Evolutionary conservation across 2,797 vertebrate genomes (phyloP).

Genomic region (Delichon dasypus): DNA sequence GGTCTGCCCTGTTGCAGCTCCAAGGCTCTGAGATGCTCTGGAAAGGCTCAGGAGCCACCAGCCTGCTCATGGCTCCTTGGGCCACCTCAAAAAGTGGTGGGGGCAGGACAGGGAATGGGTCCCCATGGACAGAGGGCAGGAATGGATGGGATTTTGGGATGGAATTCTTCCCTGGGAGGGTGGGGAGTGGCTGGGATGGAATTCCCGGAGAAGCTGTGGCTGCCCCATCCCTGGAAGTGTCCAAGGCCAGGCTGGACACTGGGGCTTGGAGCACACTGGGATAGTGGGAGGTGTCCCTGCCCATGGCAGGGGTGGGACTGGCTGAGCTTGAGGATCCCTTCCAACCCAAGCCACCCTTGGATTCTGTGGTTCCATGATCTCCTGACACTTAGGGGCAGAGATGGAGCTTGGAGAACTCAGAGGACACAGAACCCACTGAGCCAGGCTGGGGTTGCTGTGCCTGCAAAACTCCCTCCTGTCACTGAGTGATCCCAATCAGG

Average conservation of each 20-base stretch:
- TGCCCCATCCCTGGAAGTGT: neutral
- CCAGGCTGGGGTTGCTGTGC: neutral
- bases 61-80: neutral
- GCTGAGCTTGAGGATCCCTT: neutral
- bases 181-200: neutral
- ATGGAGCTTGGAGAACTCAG: accelerated
- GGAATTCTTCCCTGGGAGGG: neutral
- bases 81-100: neutral
- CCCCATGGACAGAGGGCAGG: neutral
- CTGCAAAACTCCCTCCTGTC: constrained; percentile 16
- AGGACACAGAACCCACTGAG: neutral
- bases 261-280: neutral
- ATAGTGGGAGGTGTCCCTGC: neutral
- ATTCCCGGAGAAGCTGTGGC: neutral
- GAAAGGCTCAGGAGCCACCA: neutral
- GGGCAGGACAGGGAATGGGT: neutral
- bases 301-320: neutral
- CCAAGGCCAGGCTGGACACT: accelerated
- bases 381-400: accelerated
- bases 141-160: neutral
- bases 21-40: neutral
- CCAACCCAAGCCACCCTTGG: neutral
- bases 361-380: neutral
- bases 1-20: neutral
- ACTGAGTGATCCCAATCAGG: constrained; percentile 21